Conservation (phyloP, 2,113 vertebrate genomes). For the Cheirogaleus medius region DNA sequence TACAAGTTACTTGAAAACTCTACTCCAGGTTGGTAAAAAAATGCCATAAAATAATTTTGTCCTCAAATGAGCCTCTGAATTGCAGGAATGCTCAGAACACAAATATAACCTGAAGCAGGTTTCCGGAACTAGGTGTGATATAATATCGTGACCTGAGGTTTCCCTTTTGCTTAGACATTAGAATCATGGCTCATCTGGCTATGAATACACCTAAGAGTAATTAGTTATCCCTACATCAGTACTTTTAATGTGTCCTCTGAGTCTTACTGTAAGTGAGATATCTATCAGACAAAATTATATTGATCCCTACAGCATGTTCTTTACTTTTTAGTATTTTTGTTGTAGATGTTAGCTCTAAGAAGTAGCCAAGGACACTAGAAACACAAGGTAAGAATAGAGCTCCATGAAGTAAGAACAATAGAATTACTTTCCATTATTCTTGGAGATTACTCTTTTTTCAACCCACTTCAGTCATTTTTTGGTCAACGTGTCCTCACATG, state of each 20-base stretch:
- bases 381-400: background rate
- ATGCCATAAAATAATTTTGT: background rate
- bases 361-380: background rate
- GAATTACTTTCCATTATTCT: background rate
- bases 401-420: background rate
- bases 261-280: background rate
- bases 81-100: background rate
- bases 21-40: background rate
- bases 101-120: background rate
- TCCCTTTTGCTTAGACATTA: background rate
- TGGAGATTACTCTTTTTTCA: constrained; percentile 1
- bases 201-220: background rate
- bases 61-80: background rate
- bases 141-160: background rate
- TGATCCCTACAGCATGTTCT: background rate
- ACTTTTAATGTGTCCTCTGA: background rate
- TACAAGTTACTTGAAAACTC: background rate
- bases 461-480: background rate
- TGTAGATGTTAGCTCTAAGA: background rate
- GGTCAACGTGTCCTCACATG: background rate
- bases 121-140: background rate
- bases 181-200: background rate
- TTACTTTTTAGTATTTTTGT: constrained; percentile 12
- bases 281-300: background rate
- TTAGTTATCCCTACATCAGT: background rate